Evolutionary conservation across 2,113 vertebrate genomes (phyloP).

Genomic region (Zapus hudsonius): DNA sequence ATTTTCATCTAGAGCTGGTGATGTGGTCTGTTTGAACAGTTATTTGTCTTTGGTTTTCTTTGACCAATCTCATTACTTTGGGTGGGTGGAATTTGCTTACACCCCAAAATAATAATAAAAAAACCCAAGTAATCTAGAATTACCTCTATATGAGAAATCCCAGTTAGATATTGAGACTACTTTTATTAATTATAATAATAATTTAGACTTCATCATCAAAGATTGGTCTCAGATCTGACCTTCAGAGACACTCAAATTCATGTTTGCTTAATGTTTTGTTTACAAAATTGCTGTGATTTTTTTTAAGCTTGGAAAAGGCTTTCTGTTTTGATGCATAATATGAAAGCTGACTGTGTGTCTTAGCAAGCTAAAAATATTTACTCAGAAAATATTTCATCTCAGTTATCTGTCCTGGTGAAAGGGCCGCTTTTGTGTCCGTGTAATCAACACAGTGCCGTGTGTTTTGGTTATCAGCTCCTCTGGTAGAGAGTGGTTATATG

Average conservation of each 20-base stretch:
- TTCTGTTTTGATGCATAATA: constrained; percentile 73
- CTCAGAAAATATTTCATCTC: constrained; percentile 68
- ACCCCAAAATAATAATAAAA: constrained; percentile 44
- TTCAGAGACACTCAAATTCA: constrained; percentile 49
- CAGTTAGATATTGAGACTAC: neutral
- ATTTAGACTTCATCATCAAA: constrained; percentile 37
- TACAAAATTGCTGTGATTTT: constrained; percentile 60
- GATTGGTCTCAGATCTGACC: constrained; percentile 1
- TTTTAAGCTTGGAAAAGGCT: constrained; percentile 60
- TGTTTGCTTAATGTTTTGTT: constrained; percentile 67
- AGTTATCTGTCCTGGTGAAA: constrained; percentile 28
- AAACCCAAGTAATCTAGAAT: constrained; percentile 22
- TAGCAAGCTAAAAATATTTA: constrained; percentile 73
- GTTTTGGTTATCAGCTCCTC: constrained; percentile 37
- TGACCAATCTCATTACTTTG: neutral
- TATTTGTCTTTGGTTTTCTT: constrained; percentile 35
- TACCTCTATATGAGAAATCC: constrained; percentile 57
- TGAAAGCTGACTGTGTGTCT: constrained; percentile 62
- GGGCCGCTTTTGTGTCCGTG: constrained; percentile 52
- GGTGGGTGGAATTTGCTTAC: neutral
- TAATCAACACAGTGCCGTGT: neutral
- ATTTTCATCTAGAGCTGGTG: neutral
- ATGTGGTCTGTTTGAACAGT: neutral
- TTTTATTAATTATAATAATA: constrained; percentile 36
- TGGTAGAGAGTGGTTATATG: constrained; percentile 4